These are phyloP conservation scores for Spicauda simplicius DNA, from an alignment of 2,888 invertebrate genomes.

Conservation along the genomic window DNA sequence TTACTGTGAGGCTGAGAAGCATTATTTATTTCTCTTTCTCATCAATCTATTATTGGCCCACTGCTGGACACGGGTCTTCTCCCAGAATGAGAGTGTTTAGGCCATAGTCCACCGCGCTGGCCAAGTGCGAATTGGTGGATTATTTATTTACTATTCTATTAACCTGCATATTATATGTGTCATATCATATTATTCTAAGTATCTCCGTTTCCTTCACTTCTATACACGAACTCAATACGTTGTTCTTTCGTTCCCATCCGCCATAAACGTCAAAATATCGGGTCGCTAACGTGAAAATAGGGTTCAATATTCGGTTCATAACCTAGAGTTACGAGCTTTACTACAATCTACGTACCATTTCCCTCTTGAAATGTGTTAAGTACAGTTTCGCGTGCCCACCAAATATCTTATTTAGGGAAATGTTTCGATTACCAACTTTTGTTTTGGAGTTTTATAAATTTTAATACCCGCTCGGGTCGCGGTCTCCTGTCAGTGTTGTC, in stretches of 20 bases:
- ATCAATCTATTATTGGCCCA: too few relatives aligned
- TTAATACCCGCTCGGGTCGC: not conserved
- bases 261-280: conserved; percentile 8
- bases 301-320: conserved; percentile 16
- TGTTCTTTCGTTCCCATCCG: not conserved
- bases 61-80: too few relatives aligned
- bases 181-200: too few relatives aligned
- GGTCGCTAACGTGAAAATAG: conserved; percentile 32
- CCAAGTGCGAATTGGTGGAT: too few relatives aligned
- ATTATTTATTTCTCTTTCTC: too few relatives aligned
- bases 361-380: conserved; percentile 51
- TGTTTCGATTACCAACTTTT: conserved; percentile 48
- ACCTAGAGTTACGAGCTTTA: not conserved
- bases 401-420: conserved; percentile 52
- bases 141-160: too few relatives aligned
- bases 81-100: too few relatives aligned
- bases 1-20: too few relatives aligned
- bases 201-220: too few relatives aligned
- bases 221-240: not conserved
- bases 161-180: too few relatives aligned
- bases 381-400: conserved; percentile 53
- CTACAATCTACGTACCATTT: conserved; percentile 8
- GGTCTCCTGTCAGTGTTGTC: conserved; percentile 4
- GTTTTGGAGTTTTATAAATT: conserved; percentile 17
- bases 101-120: too few relatives aligned